Evolutionary conservation across 2,888 invertebrate species (phyloP).

Genomic region (Yponomeuta plumbellus): DNA sequence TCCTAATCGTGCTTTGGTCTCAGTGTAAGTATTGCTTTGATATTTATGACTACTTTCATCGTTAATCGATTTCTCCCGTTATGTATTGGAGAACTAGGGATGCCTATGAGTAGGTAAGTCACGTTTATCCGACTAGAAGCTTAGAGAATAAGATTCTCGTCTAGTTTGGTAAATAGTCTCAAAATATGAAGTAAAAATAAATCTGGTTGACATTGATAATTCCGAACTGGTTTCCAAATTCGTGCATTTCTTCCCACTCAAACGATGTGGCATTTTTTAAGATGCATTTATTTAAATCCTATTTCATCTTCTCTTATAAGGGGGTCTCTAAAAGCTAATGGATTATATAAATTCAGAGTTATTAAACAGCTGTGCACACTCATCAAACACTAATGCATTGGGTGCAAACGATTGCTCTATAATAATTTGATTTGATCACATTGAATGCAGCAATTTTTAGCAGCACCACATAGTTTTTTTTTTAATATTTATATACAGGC

Average conservation of each 20-base stretch:
- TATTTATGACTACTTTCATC: neutral
- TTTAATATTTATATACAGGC: no score
- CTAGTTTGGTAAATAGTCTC: neutral
- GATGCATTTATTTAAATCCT: no score
- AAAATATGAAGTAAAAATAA: neutral
- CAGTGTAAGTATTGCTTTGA: constrained; percentile 52
- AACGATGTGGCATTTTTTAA: neutral
- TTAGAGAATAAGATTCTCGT: neutral
- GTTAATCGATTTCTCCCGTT: constrained; percentile 8
- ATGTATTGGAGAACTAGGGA: neutral
- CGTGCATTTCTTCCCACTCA: neutral
- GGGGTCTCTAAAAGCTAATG: neutral
- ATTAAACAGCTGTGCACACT: neutral
- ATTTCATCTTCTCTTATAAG: neutral
- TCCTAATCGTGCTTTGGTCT: constrained; percentile 54
- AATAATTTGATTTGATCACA: no score
- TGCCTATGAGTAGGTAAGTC: neutral
- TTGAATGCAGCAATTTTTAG: no score
- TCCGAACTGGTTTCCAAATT: neutral
- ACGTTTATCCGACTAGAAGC: neutral
- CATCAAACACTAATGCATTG: neutral
- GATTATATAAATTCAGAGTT: neutral
- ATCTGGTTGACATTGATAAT: neutral
- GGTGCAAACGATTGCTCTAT: no score
- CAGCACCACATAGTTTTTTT: no score